Base-by-base conservation (phyloP, 53 echinoderm and acorn worm species). In the Mesocentrotus franciscanus region DNA sequence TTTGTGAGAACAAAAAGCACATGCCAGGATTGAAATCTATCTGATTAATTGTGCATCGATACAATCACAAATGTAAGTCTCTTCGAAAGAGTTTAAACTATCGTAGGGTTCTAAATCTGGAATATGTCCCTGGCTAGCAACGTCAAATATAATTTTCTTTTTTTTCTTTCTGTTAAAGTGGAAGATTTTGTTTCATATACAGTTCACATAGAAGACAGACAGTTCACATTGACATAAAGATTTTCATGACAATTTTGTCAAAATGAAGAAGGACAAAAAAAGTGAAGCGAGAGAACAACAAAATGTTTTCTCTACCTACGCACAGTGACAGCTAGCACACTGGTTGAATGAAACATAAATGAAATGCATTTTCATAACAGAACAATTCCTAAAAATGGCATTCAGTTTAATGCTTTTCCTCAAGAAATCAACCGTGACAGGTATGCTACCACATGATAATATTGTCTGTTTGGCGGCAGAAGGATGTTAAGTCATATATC, bases 111-210 rank as follows among this genome's bases (percentile, higher is more conserved):
- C 76, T 32, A 32, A 13, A 4, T 76, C 76, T 30, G 30, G 29
- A 10, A 76, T 27, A 76, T 9, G 33, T 15, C 76, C 33, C 10
- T 76, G 30, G 33, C 30, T 84, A 49, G 55, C n/a, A 87, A 58
- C 29, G 18, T 87, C 57, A 87, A 17, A 85, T 85, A 85, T 85
- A 58, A 9, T 11, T 58, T 85, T 75, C 49, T 49, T 22, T 58
- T 58, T 57, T 56, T 22, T 58, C n/a, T 57, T 84, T 58, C 87
- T 87, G 27, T 87, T 87, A 12, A 11, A 87, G 87, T 87, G 87
- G 87, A 87, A 87, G 87, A 87, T 87, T 59, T 87, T 57, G 87
- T 87, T 87, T 87, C n/a, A 87, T 81, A 59, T 58, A 87, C 87
- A 87, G 14, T 87, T 56, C 57, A 87, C 87, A 87, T 57, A 57